Percentiles rank a stretch among this genome's conserved stretches.
Evolutionary conservation across 1,140 invertebrate species (phyloP).

Genomic region (Listronotus bonariensis): DNA sequence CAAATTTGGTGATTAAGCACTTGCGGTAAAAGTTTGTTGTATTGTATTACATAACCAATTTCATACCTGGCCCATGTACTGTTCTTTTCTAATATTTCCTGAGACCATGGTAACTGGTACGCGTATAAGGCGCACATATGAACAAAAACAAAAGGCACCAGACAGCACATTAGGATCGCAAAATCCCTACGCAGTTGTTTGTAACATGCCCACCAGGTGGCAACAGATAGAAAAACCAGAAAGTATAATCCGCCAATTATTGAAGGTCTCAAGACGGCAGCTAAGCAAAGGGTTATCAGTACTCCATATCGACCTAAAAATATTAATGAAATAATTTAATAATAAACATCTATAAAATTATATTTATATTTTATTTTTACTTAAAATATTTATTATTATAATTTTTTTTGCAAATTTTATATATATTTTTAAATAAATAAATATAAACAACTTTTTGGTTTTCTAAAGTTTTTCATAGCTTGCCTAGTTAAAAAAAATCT

Average conservation of each 20-base stretch:
- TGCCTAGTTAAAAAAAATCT: too few species aligned
- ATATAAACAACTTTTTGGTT: too few species aligned
- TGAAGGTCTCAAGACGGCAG: constrained; percentile 78
- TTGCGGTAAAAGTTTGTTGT: too few species aligned
- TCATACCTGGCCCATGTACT: constrained; percentile 68
- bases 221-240: constrained; percentile 79
- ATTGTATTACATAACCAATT: too few species aligned
- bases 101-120: constrained; percentile 86
- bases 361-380: too few species aligned
- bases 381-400: too few species aligned
- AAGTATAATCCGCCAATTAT: constrained; percentile 84
- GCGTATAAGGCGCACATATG: constrained; percentile 80
- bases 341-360: too few species aligned
- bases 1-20: too few species aligned
- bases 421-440: too few species aligned
- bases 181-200: constrained; percentile 74
- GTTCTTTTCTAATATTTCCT: constrained; percentile 71
- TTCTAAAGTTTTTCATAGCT: too few species aligned
- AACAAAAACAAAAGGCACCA: constrained; percentile 74
- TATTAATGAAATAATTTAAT: background rate
- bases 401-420: too few species aligned
- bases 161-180: constrained; percentile 69
- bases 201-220: constrained; percentile 88
- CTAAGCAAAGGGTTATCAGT: constrained; percentile 74
- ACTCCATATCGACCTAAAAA: constrained; percentile 72